Percentiles rank a stretch among this genome's conserved stretches.
phyloP scores from a whole-genome alignment of 2,797 vertebrate species.

The Lagodon rhomboides region DNA sequence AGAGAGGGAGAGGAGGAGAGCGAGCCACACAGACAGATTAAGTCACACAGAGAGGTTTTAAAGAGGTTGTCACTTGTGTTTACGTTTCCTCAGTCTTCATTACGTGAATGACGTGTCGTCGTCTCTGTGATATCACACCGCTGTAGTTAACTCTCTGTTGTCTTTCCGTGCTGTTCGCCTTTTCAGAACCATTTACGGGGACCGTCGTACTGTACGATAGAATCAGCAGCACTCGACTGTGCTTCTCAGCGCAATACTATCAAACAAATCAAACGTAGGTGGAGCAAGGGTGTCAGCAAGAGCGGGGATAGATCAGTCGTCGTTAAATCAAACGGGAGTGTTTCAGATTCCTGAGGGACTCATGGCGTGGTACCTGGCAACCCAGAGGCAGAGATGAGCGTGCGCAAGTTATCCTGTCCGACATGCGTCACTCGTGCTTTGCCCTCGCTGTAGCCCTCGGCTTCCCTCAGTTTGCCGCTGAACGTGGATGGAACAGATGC shows the following conservation, averaged over 20 bases:
- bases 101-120: conserved; percentile 46
- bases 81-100: conserved; percentile 60
- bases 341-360: too few species aligned
- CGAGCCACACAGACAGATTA: conserved; percentile 48
- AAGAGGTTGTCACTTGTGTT: conserved; percentile 68
- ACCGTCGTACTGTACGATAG: not conserved
- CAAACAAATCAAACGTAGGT: too few species aligned
- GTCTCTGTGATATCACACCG: conserved; percentile 40
- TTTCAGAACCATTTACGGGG: not conserved
- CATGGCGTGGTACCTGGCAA: too few species aligned
- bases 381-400: too few species aligned
- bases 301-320: too few species aligned
- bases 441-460: too few species aligned
- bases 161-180: not conserved
- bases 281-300: too few species aligned
- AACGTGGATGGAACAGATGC: too few species aligned
- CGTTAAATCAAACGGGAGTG: too few species aligned
- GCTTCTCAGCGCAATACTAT: not conserved
- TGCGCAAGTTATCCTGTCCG: too few species aligned
- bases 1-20: not conserved
- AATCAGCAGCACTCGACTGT: not conserved
- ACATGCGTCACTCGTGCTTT: too few species aligned
- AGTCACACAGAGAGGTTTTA: conserved; percentile 52
- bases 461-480: too few species aligned
- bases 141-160: conserved; percentile 1